A percentile compares a stretch with the other conserved stretches of the same genome.
These are phyloP conservation scores for Pycnonotus jocosus DNA, from an alignment of 2,113 vertebrate species.

Conservation along the genomic window DNA sequence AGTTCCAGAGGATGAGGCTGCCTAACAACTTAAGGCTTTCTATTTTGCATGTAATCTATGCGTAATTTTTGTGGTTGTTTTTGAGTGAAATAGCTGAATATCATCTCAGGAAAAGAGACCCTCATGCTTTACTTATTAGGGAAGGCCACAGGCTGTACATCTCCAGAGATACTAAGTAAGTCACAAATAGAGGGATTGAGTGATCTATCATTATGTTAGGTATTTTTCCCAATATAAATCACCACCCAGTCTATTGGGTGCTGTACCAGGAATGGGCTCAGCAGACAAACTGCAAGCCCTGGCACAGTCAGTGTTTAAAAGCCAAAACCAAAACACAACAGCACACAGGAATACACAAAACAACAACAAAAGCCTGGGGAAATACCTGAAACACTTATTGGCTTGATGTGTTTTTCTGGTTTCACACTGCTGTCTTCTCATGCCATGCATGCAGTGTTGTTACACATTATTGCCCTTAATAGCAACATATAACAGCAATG, in stretches of 20 bases:
- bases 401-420: background rate
- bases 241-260: background rate
- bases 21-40: background rate
- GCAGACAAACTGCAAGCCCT: background rate
- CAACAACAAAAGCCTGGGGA: background rate
- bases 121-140: rapidly evolving
- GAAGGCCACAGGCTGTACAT: background rate
- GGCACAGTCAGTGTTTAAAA: background rate
- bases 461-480: background rate
- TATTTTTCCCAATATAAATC: background rate
- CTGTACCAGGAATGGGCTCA: background rate
- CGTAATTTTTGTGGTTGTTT: background rate
- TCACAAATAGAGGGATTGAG: background rate
- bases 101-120: background rate
- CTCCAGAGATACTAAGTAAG: background rate
- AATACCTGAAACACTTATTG: background rate
- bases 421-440: background rate
- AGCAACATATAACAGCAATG: background rate
- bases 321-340: background rate
- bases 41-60: background rate
- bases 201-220: background rate
- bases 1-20: background rate
- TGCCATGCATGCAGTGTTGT: too few species aligned
- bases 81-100: background rate
- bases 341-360: background rate